phyloP scores from a whole-genome alignment of 2,888 invertebrate species.

The Mesoligia furuncula region DNA sequence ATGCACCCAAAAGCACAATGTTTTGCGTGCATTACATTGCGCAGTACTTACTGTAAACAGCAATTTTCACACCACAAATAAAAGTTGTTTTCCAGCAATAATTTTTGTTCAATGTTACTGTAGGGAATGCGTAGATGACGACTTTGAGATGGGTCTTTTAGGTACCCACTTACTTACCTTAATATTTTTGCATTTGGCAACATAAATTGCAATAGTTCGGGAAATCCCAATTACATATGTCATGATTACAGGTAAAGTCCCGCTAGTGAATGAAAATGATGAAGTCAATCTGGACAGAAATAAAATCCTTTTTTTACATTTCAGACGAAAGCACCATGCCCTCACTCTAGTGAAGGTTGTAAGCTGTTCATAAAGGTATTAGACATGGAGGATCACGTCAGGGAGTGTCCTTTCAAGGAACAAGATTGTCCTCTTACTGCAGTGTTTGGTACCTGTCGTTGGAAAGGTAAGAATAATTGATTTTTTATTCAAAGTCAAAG shows the following conservation, averaged over 20 bases:
- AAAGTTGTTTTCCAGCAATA: neutral
- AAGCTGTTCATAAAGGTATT: conserved; percentile 67
- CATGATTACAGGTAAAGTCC: neutral
- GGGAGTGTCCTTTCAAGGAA: conserved; percentile 79
- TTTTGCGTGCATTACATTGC: neutral
- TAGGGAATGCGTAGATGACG: neutral
- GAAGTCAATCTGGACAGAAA: neutral
- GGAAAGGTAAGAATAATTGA: conserved; percentile 73
- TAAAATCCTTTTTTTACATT: conserved; percentile 29
- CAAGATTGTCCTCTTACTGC: conserved; percentile 74
- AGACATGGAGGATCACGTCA: conserved; percentile 74
- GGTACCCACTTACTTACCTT: neutral
- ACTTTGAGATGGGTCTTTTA: neutral
- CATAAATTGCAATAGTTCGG: neutral
- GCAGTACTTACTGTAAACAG: neutral
- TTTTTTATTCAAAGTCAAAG: no score
- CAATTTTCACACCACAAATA: neutral
- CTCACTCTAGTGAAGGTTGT: conserved; percentile 76
- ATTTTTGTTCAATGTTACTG: neutral
- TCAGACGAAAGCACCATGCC: conserved; percentile 72
- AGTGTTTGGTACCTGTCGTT: conserved; percentile 71
- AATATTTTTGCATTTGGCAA: conserved; percentile 4
- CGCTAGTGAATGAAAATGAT: neutral
- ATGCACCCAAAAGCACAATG: neutral
- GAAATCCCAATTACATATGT: neutral